These are phyloP conservation scores for Oenanthe oenanthe DNA, from an alignment of 2,113 vertebrate species.

Conservation along the genomic window DNA sequence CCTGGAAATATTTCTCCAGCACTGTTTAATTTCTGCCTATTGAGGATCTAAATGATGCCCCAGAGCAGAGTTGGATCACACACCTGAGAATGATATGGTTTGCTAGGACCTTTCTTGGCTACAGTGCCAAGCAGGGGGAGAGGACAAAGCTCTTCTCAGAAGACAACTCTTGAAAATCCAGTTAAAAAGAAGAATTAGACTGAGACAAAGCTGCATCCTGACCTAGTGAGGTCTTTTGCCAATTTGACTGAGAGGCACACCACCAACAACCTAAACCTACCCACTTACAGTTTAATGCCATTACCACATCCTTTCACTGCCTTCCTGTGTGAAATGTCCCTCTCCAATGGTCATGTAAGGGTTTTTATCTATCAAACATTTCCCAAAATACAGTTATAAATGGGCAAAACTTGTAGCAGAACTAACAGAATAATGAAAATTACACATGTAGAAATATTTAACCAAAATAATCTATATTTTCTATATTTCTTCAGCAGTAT, in stretches of 20 bases:
- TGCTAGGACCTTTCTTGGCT: neutral
- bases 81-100: neutral
- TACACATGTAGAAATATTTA: neutral
- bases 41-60: neutral
- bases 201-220: neutral
- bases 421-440: neutral
- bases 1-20: neutral
- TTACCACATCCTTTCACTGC: neutral
- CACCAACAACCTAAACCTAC: neutral
- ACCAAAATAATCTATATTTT: no score
- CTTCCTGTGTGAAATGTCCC: neutral
- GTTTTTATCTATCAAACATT: neutral
- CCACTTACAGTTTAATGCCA: neutral
- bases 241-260: neutral
- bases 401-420: neutral
- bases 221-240: neutral
- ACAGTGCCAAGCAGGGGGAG: neutral
- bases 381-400: neutral
- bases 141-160: neutral
- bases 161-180: neutral
- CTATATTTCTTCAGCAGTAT: slow-evolving; percentile 2
- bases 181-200: neutral
- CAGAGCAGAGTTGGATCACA: neutral
- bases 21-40: neutral
- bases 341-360: neutral